These are phyloP conservation scores for Rhagologus leucostigma DNA, from an alignment of 2,113 vertebrate genomes.

Conservation along the genomic window DNA sequence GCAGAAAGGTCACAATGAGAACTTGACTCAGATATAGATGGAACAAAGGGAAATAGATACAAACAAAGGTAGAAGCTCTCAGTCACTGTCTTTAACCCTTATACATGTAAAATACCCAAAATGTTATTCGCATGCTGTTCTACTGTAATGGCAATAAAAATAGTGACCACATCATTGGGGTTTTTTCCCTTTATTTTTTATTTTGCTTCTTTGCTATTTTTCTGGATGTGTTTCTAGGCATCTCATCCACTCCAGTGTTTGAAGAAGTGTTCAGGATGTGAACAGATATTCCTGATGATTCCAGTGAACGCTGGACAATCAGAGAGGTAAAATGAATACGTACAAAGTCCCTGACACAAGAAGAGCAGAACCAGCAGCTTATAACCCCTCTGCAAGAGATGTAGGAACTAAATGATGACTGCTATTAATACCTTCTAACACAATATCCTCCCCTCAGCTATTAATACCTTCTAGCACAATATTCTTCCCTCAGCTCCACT, in stretches of 20 bases:
- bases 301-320: background rate
- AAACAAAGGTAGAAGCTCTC: background rate
- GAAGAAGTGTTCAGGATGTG: background rate
- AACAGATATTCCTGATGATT: background rate
- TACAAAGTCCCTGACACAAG: background rate
- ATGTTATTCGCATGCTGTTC: background rate
- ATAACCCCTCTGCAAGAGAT: background rate
- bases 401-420: background rate
- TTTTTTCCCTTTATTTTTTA: accelerated
- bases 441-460: conserved; percentile 1
- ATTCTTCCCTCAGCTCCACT: background rate
- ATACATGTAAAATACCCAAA: background rate
- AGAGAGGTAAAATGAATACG: background rate
- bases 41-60: background rate
- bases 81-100: background rate
- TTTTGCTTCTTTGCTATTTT: background rate
- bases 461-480: background rate
- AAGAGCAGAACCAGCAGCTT: background rate
- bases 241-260: background rate
- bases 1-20: background rate
- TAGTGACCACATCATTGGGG: background rate
- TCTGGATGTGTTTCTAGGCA: background rate
- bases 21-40: background rate
- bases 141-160: background rate
- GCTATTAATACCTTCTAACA: conserved; percentile 2